Percentiles rank a stretch among this genome's conserved stretches.
Conservation (phyloP, 2,888 invertebrate genomes). For the Saturnia japonica region DNA sequence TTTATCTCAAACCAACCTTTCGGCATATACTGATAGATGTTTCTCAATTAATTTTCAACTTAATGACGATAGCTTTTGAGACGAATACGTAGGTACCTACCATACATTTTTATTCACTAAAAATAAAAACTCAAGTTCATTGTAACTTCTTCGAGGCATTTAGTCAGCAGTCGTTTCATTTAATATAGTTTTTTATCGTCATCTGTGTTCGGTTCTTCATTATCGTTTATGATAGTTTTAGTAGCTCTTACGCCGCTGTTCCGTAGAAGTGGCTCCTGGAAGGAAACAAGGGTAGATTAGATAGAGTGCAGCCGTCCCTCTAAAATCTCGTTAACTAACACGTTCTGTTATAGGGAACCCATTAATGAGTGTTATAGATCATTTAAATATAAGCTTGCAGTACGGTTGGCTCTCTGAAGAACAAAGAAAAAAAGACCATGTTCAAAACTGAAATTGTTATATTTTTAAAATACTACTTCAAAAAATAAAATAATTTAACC, state of each 20-base stretch:
- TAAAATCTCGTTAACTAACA: constrained; percentile 50
- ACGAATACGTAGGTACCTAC: too few species aligned
- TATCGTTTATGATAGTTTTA: constrained; percentile 49
- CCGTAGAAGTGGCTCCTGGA: constrained; percentile 48
- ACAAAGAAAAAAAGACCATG: background rate
- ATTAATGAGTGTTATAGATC: background rate
- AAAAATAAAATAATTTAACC: too few species aligned
- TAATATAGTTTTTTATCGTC: constrained; percentile 30
- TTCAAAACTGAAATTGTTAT: background rate
- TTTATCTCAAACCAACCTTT: too few species aligned
- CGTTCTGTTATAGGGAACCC: constrained; percentile 7
- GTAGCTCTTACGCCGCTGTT: constrained; percentile 43
- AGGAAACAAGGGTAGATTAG: constrained; percentile 67
- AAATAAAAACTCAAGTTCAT: background rate
- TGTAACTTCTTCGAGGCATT: background rate
- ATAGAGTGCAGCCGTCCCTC: constrained; percentile 43
- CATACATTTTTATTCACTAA: too few species aligned
- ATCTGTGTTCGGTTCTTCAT: constrained; percentile 39
- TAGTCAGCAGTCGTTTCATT: background rate
- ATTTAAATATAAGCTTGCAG: background rate
- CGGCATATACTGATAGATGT: too few species aligned
- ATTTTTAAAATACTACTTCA: too few species aligned
- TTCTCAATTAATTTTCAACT: too few species aligned
- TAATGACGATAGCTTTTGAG: too few species aligned
- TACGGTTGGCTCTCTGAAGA: background rate